Evolutionary conservation across 1,140 invertebrate genomes (phyloP).

Genomic region (Andrena cerasifolii): DNA sequence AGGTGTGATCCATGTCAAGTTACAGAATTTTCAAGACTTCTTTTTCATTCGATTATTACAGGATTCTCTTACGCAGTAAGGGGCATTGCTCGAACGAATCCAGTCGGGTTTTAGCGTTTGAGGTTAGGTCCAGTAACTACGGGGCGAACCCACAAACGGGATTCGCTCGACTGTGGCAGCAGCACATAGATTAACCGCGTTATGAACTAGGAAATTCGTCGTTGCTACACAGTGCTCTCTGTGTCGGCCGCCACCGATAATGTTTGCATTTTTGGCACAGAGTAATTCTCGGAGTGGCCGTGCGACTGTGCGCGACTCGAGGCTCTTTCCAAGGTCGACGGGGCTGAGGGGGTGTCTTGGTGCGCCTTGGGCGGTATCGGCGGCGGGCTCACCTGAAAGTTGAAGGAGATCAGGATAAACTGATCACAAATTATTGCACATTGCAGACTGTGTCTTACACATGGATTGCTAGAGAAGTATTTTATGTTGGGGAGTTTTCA

Average conservation of each 20-base stretch:
- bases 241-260: conserved; percentile 78
- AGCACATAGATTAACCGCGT: conserved; percentile 51
- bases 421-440: no score
- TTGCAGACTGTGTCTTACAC: no score
- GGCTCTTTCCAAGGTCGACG: conserved; percentile 76
- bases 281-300: conserved; percentile 82
- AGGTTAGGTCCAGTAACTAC: conserved; percentile 1
- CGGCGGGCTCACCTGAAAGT: conserved; percentile 80
- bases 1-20: conserved; percentile 63
- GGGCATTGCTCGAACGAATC: conserved; percentile 18
- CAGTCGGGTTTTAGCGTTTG: no score
- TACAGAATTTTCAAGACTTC: conserved; percentile 31
- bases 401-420: conserved; percentile 24
- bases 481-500: no score
- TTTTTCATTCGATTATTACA: conserved; percentile 60
- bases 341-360: conserved; percentile 78
- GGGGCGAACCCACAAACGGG: conserved; percentile 10
- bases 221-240: conserved; percentile 77
- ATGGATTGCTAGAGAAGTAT: no score
- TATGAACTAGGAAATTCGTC: conserved; percentile 75
- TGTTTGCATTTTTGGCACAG: conserved; percentile 82
- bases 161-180: conserved; percentile 55
- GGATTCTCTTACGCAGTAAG: conserved; percentile 42
- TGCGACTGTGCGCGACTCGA: conserved; percentile 70
- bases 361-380: conserved; percentile 84